A percentile compares a stretch with the other conserved stretches of the same genome.
phyloP scores from a whole-genome alignment of 2,888 invertebrate genomes.

The Chymomyza caudatula region DNA sequence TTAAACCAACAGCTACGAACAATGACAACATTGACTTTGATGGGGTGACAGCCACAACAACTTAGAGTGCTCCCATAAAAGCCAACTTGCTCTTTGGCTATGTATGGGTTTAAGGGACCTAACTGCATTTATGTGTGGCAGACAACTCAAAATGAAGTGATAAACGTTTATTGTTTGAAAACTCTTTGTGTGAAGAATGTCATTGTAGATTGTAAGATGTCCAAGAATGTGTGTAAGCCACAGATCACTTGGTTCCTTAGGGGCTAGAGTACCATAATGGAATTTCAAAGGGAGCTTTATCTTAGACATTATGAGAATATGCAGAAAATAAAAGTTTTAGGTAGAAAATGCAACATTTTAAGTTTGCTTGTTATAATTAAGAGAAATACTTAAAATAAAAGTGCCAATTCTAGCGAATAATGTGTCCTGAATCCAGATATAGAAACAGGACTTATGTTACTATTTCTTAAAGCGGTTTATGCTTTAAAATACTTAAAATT shows the following conservation, averaged over 20 bases:
- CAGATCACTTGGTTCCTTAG: slow-evolving; percentile 8
- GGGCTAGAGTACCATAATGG: background rate
- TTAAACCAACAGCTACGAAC: slow-evolving; percentile 65
- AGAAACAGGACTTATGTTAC: no score
- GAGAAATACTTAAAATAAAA: no score
- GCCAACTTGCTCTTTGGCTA: slow-evolving; percentile 1
- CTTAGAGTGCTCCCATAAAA: slow-evolving; percentile 34
- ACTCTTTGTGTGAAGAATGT: slow-evolving; percentile 18
- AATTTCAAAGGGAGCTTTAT: background rate
- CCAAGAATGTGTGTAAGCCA: background rate
- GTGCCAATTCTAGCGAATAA: no score
- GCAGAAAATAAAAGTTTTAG: no score
- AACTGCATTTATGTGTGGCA: slow-evolving; percentile 9
- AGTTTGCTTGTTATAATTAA: no score
- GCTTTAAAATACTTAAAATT: no score
- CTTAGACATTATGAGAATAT: background rate
- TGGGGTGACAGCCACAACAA: slow-evolving; percentile 50
- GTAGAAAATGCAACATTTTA: no score
- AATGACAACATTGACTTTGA: slow-evolving; percentile 30
- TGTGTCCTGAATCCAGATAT: no score
- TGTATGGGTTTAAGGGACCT: background rate
- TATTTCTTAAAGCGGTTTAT: no score
- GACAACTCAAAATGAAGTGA: slow-evolving; percentile 44
- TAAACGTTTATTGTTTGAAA: slow-evolving; percentile 33
- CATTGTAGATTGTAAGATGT: background rate